A percentile compares a stretch with the other conserved stretches of the same genome.
These are phyloP conservation scores for Eilema sororculum DNA, from an alignment of 2,888 invertebrate genomes.

Conservation along the genomic window DNA sequence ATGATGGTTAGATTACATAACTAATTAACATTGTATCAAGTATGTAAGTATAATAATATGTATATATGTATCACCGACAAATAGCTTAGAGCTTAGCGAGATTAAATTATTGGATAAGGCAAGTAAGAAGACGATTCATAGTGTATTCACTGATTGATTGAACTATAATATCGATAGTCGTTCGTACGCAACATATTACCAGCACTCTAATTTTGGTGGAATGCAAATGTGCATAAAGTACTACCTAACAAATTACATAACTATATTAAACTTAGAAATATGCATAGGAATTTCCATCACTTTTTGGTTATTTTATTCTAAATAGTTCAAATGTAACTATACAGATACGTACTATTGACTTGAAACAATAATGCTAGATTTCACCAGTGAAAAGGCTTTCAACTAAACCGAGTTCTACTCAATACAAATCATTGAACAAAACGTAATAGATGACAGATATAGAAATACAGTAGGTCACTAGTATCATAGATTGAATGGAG, in stretches of 20 bases:
- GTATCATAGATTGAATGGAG: neutral
- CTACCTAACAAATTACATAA: conserved; percentile 40
- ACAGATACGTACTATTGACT: neutral
- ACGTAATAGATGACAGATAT: neutral
- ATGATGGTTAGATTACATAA: conserved; percentile 31
- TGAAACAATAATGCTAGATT: neutral
- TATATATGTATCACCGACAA: conserved; percentile 48
- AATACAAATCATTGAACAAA: neutral
- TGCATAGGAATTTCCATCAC: neutral
- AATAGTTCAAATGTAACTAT: neutral
- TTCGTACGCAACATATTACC: conserved; percentile 36
- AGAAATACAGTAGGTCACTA: neutral
- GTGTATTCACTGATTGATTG: conserved; percentile 28
- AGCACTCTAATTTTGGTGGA: conserved; percentile 32
- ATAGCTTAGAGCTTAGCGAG: conserved; percentile 54
- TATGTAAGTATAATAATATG: conserved; percentile 40
- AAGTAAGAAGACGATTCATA: conserved; percentile 39
- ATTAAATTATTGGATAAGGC: conserved; percentile 52
- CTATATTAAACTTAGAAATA: neutral
- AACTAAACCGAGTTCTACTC: neutral
- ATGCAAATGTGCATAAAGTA: conserved; percentile 46
- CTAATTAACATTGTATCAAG: conserved; percentile 42
- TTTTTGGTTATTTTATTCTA: too few relatives aligned
- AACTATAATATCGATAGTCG: conserved; percentile 29
- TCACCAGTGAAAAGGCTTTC: neutral